These are phyloP conservation scores for Stratiolaelaps scimitus DNA, from an alignment of 1,140 invertebrate species.

Conservation along the genomic window DNA sequence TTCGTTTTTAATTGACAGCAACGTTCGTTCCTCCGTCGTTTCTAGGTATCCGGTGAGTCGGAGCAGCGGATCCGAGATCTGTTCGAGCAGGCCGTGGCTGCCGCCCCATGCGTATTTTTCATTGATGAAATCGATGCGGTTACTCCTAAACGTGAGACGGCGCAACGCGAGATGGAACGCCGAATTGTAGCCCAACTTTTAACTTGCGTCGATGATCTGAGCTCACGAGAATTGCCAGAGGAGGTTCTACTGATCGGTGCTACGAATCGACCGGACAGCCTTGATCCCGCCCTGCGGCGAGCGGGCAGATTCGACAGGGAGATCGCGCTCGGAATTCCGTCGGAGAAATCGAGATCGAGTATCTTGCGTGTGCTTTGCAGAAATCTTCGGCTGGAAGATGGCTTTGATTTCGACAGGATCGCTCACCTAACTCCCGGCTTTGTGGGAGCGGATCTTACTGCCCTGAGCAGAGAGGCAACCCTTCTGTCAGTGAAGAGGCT, in stretches of 20 bases:
- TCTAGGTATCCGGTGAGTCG: slow-evolving; percentile 65
- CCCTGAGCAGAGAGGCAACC: slow-evolving; percentile 70
- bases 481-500: slow-evolving; percentile 51
- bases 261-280: slow-evolving; percentile 78
- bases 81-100: slow-evolving; percentile 64
- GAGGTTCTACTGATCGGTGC: slow-evolving; percentile 77
- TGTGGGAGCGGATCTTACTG: slow-evolving; percentile 84
- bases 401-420: slow-evolving; percentile 57
- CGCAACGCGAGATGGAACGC: slow-evolving; percentile 85
- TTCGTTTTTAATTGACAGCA: too few relatives aligned
- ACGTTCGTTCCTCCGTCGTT: not conserved
- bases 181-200: slow-evolving; percentile 84
- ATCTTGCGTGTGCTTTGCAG: slow-evolving; percentile 50
- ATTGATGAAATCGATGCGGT: slow-evolving; percentile 89
- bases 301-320: slow-evolving; percentile 83
- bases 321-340: slow-evolving; percentile 81
- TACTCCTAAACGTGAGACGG: slow-evolving; percentile 64
- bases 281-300: slow-evolving; percentile 81
- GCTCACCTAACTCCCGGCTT: slow-evolving; percentile 84
- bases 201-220: slow-evolving; percentile 64
- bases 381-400: slow-evolving; percentile 53
- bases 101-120: slow-evolving; percentile 73
- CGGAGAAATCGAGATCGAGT: slow-evolving; percentile 56
- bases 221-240: slow-evolving; percentile 13
- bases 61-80: slow-evolving; percentile 79